phyloP scores from a whole-genome alignment of 64 coral and sea anemone genomes.

The Trachythela sp. region DNA sequence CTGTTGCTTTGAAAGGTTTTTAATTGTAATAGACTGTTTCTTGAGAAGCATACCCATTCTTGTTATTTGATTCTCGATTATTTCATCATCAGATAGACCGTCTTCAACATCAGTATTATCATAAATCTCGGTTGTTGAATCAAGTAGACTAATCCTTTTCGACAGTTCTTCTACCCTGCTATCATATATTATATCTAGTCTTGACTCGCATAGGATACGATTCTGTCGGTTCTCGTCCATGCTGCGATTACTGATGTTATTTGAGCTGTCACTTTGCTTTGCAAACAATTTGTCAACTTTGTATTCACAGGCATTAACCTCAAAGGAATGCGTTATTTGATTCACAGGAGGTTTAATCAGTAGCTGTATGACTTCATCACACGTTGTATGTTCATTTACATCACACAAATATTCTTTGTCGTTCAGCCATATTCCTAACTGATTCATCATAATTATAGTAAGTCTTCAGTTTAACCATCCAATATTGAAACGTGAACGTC shows the following conservation, averaged over 20 bases:
- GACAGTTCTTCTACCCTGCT: not conserved
- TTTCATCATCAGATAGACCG: conserved; percentile 60
- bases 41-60: conserved; percentile 62
- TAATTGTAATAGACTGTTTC: conserved; percentile 61
- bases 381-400: not conserved
- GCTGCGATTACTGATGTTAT: not conserved
- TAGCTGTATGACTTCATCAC: not conserved
- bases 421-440: conserved; percentile 13
- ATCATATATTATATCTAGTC: not conserved
- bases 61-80: conserved; percentile 51
- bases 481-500: not conserved
- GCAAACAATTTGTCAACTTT: not conserved
- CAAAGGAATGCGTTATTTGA: not conserved
- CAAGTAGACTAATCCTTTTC: not conserved
- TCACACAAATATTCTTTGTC: conserved; percentile 1
- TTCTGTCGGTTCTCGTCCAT: not conserved
- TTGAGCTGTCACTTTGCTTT: conserved; percentile 3
- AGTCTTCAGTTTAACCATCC: not conserved
- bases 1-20: conserved; percentile 18
- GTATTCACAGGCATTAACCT: conserved; percentile 2
- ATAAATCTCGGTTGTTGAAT: conserved; percentile 41
- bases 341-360: conserved; percentile 1
- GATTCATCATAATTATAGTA: not conserved
- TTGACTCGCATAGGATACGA: not conserved
- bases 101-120: conserved; percentile 41